Conservation (phyloP, 2,797 vertebrate genomes). For the Poeciliopsis infans region DNA sequence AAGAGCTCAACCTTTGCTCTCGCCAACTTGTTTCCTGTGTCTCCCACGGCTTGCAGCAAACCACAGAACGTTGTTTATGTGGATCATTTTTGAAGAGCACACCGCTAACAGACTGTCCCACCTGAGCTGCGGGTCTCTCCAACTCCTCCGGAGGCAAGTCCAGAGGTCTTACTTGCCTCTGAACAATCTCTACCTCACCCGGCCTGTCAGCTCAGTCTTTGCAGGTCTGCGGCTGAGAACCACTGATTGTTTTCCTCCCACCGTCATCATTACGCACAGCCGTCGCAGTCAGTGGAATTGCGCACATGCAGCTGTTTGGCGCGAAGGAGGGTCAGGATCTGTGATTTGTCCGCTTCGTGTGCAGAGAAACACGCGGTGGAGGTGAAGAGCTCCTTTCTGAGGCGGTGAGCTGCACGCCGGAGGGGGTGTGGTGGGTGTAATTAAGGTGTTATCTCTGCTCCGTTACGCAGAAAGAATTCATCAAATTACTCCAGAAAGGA, state of each 20-base stretch:
- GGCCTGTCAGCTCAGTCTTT: not conserved
- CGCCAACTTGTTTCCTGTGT: not conserved
- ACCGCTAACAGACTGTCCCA: not conserved
- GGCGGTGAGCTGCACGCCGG: not conserved
- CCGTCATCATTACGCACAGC: not conserved
- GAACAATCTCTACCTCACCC: not conserved
- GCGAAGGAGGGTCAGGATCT: not conserved
- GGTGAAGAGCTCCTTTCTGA: not conserved
- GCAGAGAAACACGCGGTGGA: not conserved
- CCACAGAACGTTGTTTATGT: not conserved
- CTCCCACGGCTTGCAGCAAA: not conserved
- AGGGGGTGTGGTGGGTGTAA: constrained; percentile 17
- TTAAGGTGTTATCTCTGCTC: constrained; percentile 3
- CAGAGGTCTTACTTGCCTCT: not conserved
- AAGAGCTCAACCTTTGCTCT: not conserved
- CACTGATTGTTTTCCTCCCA: not conserved
- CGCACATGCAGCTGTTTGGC: not conserved
- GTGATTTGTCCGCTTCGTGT: not conserved
- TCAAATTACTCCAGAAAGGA: not conserved
- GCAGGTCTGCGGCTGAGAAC: not conserved
- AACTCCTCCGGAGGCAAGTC: not conserved
- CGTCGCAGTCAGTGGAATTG: too few relatives aligned
- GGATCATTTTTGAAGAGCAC: not conserved
- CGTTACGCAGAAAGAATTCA: not conserved
- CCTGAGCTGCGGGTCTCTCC: not conserved